Conservation (phyloP, 2,113 vertebrate species). For the Neolamprologus variostigma region DNA sequence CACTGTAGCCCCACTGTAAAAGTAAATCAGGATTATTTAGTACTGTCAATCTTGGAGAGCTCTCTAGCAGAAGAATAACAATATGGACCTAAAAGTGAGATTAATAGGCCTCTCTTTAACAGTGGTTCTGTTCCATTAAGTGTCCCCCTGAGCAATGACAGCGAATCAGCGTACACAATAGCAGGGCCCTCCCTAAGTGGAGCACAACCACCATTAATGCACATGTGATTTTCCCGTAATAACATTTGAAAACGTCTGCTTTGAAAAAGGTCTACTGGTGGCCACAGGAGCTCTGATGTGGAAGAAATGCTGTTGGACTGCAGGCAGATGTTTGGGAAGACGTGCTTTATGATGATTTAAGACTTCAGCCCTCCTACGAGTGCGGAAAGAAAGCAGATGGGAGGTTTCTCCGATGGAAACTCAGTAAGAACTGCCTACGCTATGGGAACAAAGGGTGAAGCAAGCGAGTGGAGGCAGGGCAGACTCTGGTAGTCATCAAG, state of each 20-base stretch:
- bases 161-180: background rate
- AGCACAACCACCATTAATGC: background rate
- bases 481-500: background rate
- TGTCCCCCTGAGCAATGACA: background rate
- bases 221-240: background rate
- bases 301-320: background rate
- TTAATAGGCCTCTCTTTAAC: background rate
- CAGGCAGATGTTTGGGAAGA: background rate
- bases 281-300: background rate
- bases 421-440: background rate
- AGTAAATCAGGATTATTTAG: background rate
- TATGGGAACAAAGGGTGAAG: background rate
- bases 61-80: background rate
- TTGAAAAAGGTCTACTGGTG: background rate
- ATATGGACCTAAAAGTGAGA: background rate
- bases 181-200: background rate
- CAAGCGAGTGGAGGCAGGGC: background rate
- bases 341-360: background rate
- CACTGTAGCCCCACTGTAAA: background rate
- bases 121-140: background rate
- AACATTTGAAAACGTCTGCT: background rate
- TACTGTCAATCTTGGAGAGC: background rate
- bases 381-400: constrained; percentile 11
- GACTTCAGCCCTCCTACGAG: background rate
- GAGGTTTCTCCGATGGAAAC: background rate